Conservation (phyloP, 2,888 invertebrate species). For the Chydorus sphaericus region DNA sequence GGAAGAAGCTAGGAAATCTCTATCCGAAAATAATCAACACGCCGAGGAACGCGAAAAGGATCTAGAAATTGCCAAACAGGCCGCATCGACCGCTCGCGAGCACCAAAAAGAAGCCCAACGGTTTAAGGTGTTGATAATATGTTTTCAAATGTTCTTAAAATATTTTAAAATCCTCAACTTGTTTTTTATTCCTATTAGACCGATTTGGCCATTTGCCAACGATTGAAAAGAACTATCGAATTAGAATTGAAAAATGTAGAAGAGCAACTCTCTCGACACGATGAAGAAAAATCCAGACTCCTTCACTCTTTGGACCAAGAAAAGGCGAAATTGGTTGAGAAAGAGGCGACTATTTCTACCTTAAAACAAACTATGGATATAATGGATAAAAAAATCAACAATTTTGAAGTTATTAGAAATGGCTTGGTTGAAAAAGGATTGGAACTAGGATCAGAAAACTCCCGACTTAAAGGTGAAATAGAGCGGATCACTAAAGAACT, state of each 20-base stretch:
- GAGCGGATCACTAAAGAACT: conserved; percentile 30
- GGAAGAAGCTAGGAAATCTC: neutral
- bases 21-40: neutral
- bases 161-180: too few species aligned
- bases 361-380: conserved; percentile 31
- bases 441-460: conserved; percentile 54
- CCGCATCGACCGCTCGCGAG: conserved; percentile 20
- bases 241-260: neutral
- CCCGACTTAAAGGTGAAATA: conserved; percentile 37
- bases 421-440: conserved; percentile 19
- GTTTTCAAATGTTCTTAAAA: too few species aligned
- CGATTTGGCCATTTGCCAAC: conserved; percentile 7
- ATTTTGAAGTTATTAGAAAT: conserved; percentile 18
- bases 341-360: conserved; percentile 23
- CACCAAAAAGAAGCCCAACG: neutral
- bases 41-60: neutral
- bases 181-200: neutral
- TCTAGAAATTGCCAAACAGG: conserved; percentile 18
- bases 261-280: neutral
- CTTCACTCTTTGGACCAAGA: conserved; percentile 20
- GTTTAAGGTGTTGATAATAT: neutral
- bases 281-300: neutral
- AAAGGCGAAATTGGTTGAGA: conserved; percentile 26
- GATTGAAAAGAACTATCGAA: conserved; percentile 1
- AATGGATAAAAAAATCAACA: conserved; percentile 60